Base-by-base conservation (phyloP, 2,797 vertebrate species). In the Peromyscus attwateri region DNA sequence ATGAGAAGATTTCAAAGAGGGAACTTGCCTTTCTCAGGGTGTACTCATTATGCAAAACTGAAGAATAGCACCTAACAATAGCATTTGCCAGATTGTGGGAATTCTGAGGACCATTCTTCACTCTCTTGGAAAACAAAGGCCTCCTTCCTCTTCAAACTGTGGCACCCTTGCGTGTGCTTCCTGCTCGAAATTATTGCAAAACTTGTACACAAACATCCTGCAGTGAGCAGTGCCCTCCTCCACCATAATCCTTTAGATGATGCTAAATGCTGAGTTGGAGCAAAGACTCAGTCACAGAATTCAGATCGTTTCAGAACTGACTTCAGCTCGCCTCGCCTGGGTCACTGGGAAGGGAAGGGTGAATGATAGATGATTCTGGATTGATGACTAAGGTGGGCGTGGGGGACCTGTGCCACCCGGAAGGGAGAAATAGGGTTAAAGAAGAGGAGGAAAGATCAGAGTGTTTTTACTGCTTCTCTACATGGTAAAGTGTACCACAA, bases 1-100 rank as follows among this genome's bases (percentile, higher is more conserved):
- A 84, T 71, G 92, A 94, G 91, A 96, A 87, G 94, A 96, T 97
- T 97, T 97, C 21, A 4, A 66, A 90, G 90, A 93, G 88, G 64
- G 79, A 66, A 19, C 60, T 88, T 2, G 49, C 92, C 82, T 95
- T 97, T 95, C 87, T 89, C 62, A 75, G 92, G 94, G 95, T 46
- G 60, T 17, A 3, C 17, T 95, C 68, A 60, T 95, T 96, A 76
- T 89, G 89, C 85, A 82, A 17, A 95, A 81, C 85, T 83, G 68
- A 89, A 96, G 96, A 87, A 84, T 5, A 85, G 80, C 90, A 85
- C 75, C 97, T 92, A 62, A 92, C 90, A 77, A 75, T 52, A 94
- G 95, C 85, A 34, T 2, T 25, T 49, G 66, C 92, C 93, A 87
- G 84, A 60, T n/a, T 70, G 95, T 80, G 83, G 76, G 87, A 64